Base-by-base conservation (phyloP, 92 coral and sea anemone genomes). In the Blastomussa wellsi region DNA sequence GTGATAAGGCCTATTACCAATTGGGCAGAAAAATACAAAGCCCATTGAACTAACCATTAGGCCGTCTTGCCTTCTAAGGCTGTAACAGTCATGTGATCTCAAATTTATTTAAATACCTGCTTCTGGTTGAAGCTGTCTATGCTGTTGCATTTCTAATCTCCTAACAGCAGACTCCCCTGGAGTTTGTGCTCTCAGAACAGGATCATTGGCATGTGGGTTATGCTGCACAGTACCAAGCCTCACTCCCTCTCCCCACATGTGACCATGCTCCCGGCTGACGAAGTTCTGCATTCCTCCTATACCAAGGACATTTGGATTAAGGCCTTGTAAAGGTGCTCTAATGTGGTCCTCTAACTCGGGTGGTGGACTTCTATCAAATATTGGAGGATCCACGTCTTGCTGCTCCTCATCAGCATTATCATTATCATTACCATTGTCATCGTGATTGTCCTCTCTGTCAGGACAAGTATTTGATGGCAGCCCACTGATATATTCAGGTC, bases 151-250 rank as follows among this genome's bases (percentile, higher is more conserved):
- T 76, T 95, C 98, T 86, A 87, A 74, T 67, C 98, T 90, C 22
- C 89, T 89, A 5, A 69, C 90, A 55, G 98, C 98, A 48, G 98
- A 93, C 86, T 94, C 98, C 48, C 90, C 90, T 17, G 98, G 90
- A n/a, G 91, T 87, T 80, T 88, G 90, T 0, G 96, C 91, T n/a
- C 86, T 90, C 31, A 87, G 74, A 2, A 89, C 90, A 17, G 92
- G 93, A 32, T 88, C 89, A 60, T 82, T 79, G 9, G 86, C 93
- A 82, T 94, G 98, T 8, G 98, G 98, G 76, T 95, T 95, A 59
- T 90, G 88, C 32, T 84, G 76, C 22, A 89, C 94, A 13, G 80
- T 90, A 47, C 98, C 98, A 16, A 95, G 89, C 65, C 90, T 81
- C 51, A 94, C 87, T 14, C 98, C 98, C 80, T 85, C 93, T 4